phyloP scores from a whole-genome alignment of 2,888 invertebrate genomes.

The Exephanes ischioxanthus region DNA sequence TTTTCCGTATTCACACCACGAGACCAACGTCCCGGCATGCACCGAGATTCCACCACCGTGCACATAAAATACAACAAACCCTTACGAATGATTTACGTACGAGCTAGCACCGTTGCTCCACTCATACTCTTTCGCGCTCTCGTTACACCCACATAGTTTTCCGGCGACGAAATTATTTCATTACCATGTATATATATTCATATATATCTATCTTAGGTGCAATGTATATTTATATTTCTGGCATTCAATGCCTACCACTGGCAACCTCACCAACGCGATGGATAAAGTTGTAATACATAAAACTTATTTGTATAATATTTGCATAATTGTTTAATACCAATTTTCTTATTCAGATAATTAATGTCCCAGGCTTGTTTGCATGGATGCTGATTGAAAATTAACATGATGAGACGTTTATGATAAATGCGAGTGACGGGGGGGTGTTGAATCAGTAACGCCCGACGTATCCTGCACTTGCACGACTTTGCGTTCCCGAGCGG shows the following conservation, averaged over 20 bases:
- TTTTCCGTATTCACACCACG: conserved; percentile 60
- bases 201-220: not conserved
- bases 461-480: not conserved
- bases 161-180: conserved; percentile 65
- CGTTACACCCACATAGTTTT: conserved; percentile 59
- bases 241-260: conserved; percentile 60
- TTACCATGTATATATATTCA: conserved; percentile 47
- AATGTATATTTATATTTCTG: conserved; percentile 61
- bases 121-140: conserved; percentile 36
- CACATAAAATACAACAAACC: conserved; percentile 66
- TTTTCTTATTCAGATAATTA: conserved; percentile 17
- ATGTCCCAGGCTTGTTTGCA: not conserved
- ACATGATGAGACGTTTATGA: conserved; percentile 55
- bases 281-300: conserved; percentile 33
- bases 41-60: conserved; percentile 65
- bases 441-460: conserved; percentile 41
- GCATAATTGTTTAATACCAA: not conserved
- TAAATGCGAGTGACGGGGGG: conserved; percentile 1
- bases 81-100: conserved; percentile 67
- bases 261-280: conserved; percentile 2
- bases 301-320: not conserved
- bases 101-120: conserved; percentile 49
- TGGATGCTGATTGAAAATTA: conserved; percentile 55
- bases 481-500: conserved; percentile 48
- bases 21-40: conserved; percentile 37